A percentile compares a stretch with the other conserved stretches of the same genome.
Evolutionary conservation across 2,888 invertebrate genomes (phyloP).

Genomic region (Bembecia ichneumoniformis): DNA sequence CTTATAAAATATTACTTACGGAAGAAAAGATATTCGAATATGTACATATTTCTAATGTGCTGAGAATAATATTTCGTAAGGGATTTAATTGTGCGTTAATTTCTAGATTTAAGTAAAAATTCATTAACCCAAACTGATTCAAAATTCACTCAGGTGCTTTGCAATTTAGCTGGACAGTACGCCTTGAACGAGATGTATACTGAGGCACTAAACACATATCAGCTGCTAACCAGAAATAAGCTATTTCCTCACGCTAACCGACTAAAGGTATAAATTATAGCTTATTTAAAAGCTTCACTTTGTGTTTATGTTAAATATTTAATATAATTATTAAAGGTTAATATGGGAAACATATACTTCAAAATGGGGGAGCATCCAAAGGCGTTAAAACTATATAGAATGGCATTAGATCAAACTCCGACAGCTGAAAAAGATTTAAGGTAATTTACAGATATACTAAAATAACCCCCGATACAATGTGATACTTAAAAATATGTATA

Average conservation of each 20-base stretch:
- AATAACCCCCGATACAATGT: too few relatives aligned
- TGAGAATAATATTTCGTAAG: too few relatives aligned
- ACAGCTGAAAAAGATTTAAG: slow-evolving; percentile 93
- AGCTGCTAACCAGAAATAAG: slow-evolving; percentile 93
- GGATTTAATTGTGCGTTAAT: too few relatives aligned
- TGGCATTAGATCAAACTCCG: slow-evolving; percentile 98
- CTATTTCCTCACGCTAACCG: slow-evolving; percentile 94
- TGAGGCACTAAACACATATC: slow-evolving; percentile 96
- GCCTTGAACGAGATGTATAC: slow-evolving; percentile 94
- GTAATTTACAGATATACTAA: slow-evolving; percentile 42
- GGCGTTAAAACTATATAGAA: slow-evolving; percentile 97
- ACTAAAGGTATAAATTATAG: slow-evolving; percentile 77
- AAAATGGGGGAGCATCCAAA: slow-evolving; percentile 94
- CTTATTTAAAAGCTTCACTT: neutral
- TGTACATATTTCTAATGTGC: too few relatives aligned
- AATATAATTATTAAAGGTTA: slow-evolving; percentile 55
- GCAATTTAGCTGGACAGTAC: slow-evolving; percentile 96
- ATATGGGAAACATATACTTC: slow-evolving; percentile 98
- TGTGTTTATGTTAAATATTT: neutral
- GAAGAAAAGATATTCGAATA: too few relatives aligned
- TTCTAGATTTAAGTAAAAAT: too few relatives aligned
- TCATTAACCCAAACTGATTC: too few relatives aligned
- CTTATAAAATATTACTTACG: too few relatives aligned
- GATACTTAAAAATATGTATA: too few relatives aligned
- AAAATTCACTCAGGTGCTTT: slow-evolving; percentile 79